Evolutionary conservation across 1,140 invertebrate species (phyloP), one percentile per base, ranked within the genome.

Genomic region (Leptestheria dahalacensis): DNA sequence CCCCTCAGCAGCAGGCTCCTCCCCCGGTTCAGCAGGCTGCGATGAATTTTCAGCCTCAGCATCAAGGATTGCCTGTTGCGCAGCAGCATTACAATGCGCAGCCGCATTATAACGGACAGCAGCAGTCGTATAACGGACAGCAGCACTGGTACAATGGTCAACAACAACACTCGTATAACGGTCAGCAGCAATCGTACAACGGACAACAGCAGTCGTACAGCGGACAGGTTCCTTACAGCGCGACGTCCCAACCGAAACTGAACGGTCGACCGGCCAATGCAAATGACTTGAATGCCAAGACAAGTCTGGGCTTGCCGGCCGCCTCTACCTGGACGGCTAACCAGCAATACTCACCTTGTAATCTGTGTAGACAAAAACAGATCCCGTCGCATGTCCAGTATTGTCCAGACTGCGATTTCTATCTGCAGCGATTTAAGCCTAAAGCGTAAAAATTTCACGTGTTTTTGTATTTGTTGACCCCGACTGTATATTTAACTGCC

Each of bases 321-420:
- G 64, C 48, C 54, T 57, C 24, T 61, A 59, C 25, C 50, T 59
- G 20, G 25, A 24, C 50, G 20, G 62, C 25, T 47, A 51, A 21
- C 28, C 33, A 50, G 23, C 52, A 59, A 64, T 71, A 70, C 1
- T 71, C 72, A 10, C 76, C 76, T 25, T 92, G 89, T 70, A 83
- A 89, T 73, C 74, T 93, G 54, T 93, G 89, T 69, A 76, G 86
- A 24, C 90, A 91, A 68, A 87, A 88, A 67, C 77, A 79, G 61
- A 81, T 91, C 3, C 77, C 75, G 3, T 78, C 83, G 24, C 81
- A 85, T 0, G 80, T 82, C 11, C 77, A 85, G 33, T 92, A 91
- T 69, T 93, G 89, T 72, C 76, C 82, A 15, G 88, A 91, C 69
- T 93, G 89, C 72, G 86, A 91, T 67, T 91, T 86, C 75, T 93